These are phyloP conservation scores for Tetramorium alpestre DNA, from an alignment of 1,140 invertebrate species.

Conservation along the genomic window DNA sequence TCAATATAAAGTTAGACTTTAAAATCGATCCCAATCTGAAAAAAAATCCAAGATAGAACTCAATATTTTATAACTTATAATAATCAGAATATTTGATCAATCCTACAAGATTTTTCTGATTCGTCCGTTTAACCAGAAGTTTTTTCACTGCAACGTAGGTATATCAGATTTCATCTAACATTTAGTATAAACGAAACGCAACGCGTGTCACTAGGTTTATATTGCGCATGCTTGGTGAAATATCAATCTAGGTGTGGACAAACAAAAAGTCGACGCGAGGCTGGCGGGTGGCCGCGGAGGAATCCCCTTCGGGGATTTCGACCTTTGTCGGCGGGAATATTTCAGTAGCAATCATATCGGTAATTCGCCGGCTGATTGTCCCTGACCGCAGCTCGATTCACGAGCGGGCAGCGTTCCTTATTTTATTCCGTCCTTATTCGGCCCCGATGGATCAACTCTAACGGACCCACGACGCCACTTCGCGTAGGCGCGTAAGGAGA, in stretches of 20 bases:
- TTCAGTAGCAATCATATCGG: constrained; percentile 86
- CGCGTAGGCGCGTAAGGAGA: constrained; percentile 18
- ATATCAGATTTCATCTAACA: no score
- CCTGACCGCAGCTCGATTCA: constrained; percentile 83
- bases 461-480: constrained; percentile 67
- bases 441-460: constrained; percentile 83
- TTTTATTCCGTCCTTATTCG: constrained; percentile 85
- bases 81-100: no score
- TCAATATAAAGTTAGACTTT: no score
- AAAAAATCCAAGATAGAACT: no score
- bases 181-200: neutral
- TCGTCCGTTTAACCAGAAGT: no score
- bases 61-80: no score
- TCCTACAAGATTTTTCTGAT: no score
- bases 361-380: constrained; percentile 85
- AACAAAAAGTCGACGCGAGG: constrained; percentile 8
- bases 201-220: neutral
- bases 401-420: constrained; percentile 79
- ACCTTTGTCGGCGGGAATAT: constrained; percentile 84
- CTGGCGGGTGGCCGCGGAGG: constrained; percentile 1
- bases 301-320: constrained; percentile 32
- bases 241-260: constrained; percentile 30
- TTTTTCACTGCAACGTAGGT: no score
- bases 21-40: no score
- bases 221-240: neutral